phyloP scores from a whole-genome alignment of 2,113 vertebrate species.

The Prinia subflava region DNA sequence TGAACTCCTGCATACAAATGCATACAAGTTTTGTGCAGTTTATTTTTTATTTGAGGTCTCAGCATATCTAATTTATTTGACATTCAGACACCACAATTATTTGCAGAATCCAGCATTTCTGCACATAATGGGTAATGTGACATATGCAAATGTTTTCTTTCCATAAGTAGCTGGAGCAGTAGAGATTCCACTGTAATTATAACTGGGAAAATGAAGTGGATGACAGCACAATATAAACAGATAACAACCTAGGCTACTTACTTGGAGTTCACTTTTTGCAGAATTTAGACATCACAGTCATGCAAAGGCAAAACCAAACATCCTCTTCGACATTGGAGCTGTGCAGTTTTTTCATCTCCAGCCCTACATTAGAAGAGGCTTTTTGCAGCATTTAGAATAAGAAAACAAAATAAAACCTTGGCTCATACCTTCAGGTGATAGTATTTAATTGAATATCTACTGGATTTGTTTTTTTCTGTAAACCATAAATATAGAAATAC shows the following conservation, averaged over 20 bases:
- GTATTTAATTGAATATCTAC: background rate
- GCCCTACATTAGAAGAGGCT: background rate
- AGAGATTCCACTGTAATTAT: background rate
- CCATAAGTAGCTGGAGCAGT: background rate
- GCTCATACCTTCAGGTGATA: background rate
- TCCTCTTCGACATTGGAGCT: background rate
- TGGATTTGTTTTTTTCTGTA: background rate
- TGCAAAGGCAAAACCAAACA: background rate
- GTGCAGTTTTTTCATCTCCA: background rate
- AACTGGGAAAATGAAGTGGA: background rate
- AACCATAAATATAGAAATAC: background rate
- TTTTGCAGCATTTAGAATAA: background rate
- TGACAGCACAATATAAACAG: background rate
- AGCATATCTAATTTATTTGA: background rate
- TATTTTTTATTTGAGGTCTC: background rate
- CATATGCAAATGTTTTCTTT: slow-evolving; percentile 8
- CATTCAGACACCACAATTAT: background rate
- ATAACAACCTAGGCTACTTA: background rate
- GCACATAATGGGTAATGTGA: background rate
- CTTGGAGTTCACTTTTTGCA: background rate
- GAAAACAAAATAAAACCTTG: background rate
- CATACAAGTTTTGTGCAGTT: background rate
- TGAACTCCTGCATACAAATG: background rate
- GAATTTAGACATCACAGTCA: background rate
- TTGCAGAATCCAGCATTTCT: background rate